Evolutionary conservation across 2,113 vertebrate genomes (phyloP), one percentile per base, ranked within the genome.

Genomic region (Oryzias woworae): DNA sequence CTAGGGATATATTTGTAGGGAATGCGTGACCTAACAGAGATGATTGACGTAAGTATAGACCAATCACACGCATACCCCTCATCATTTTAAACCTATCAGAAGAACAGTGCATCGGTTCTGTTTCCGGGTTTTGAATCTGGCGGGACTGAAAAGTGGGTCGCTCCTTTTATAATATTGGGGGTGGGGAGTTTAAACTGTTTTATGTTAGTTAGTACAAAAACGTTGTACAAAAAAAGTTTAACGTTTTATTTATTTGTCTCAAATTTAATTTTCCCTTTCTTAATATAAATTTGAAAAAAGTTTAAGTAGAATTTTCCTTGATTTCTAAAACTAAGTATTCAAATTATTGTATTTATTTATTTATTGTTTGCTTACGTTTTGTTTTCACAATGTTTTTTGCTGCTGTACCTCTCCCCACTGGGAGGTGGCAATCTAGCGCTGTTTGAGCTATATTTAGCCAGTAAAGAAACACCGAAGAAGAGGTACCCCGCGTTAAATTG

Each of bases 91-190:
- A 23, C 81, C 62, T 79, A 84, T 85, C 50, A 52, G 1, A 50
- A 1, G 1, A 50, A 1, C 3, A 0, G 5, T 13, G 0, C 0
- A 0, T 4, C 14, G 5, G 14, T 72, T 82, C 69, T 57, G 0
- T 0, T 78, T 75, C 49, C 46, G 54, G 4, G 56, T 0, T 53
- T 67, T 14, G 42, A 76, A 66, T 83, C 1, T 76, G 79, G 85
- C 79, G 77, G 81, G 84, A 62, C 0, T 16, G 0, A 51, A 1
- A 72, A 65, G 61, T 78, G 18, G 26, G 78, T 36, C 36, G 8
- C 12, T 36, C 36, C 36, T 36, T 36, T 80, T 61, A 53, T 47
- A 2, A 46, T 28, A 49, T 3, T 4, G 2, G 7, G 20, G 3
- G 2, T 14, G 4, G 20, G 20, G 20, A 20, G 20, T 20, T 20